These are phyloP conservation scores for Sinocyclocheilus grahami DNA, from an alignment of 2,113 vertebrate species.

Conservation along the genomic window DNA sequence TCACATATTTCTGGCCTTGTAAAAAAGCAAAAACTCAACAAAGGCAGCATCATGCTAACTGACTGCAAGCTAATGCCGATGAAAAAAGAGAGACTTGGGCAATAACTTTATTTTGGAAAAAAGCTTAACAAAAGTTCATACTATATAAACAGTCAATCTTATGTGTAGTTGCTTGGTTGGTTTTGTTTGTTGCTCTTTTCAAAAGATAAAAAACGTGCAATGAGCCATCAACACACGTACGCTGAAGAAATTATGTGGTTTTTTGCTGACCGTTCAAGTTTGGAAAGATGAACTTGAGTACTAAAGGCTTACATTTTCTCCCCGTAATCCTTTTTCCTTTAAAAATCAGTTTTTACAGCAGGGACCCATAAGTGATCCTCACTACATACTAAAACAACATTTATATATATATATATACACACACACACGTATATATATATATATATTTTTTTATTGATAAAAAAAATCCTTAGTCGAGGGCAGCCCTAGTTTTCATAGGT, in stretches of 20 bases:
- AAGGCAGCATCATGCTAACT: not conserved
- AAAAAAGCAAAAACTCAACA: slow-evolving; percentile 21
- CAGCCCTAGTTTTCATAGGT: too few species aligned
- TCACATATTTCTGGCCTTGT: slow-evolving; percentile 11
- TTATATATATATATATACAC: too few species aligned
- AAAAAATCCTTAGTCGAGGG: too few species aligned
- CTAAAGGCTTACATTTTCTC: not conserved
- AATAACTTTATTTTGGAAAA: not conserved
- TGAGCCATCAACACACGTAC: not conserved
- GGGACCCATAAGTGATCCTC: not conserved
- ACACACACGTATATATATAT: too few species aligned
- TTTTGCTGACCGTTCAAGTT: not conserved
- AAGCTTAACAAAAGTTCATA: not conserved
- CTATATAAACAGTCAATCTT: not conserved
- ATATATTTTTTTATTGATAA: too few species aligned
- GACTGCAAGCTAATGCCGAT: not conserved
- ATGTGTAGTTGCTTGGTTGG: not conserved
- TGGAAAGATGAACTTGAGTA: not conserved
- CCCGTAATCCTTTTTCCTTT: not conserved
- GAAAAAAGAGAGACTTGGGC: not conserved
- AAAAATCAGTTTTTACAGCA: not conserved
- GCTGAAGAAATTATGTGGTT: not conserved
- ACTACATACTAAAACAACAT: not conserved
- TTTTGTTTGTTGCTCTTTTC: not conserved
- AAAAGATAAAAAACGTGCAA: not conserved